Evolutionary conservation across 2,797 vertebrate genomes (phyloP).

Genomic region (Apogon talboti): DNA sequence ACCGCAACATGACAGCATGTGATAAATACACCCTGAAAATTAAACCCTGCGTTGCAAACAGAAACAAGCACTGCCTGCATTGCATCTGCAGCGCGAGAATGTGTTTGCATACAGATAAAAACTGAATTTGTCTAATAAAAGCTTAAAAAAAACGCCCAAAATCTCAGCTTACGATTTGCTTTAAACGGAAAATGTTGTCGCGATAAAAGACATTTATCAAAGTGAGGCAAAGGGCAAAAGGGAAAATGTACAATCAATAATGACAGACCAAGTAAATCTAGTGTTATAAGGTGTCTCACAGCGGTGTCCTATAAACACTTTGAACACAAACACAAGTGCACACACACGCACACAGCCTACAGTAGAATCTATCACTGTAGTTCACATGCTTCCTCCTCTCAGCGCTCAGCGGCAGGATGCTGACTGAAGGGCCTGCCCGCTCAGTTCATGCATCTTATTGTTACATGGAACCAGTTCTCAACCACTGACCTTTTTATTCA

Average conservation of each 20-base stretch:
- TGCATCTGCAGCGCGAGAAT: slow-evolving; percentile 44
- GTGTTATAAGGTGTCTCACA: slow-evolving; percentile 66
- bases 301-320: slow-evolving; percentile 42
- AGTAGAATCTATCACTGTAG: slow-evolving; percentile 46
- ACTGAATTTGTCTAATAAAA: slow-evolving; percentile 59
- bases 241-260: slow-evolving; percentile 65
- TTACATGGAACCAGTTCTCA: slow-evolving; percentile 74
- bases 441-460: slow-evolving; percentile 75
- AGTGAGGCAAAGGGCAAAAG: slow-evolving; percentile 65
- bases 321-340: slow-evolving; percentile 9
- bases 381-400: slow-evolving; percentile 53
- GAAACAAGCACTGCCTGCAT: slow-evolving; percentile 34
- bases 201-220: slow-evolving; percentile 71
- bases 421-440: slow-evolving; percentile 70
- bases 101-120: slow-evolving; percentile 38
- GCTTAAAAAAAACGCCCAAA: slow-evolving; percentile 31
- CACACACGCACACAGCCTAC: slow-evolving; percentile 30
- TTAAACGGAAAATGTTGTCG: slow-evolving; percentile 44
- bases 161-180: slow-evolving; percentile 41
- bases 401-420: slow-evolving; percentile 53
- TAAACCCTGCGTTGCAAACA: slow-evolving; percentile 72
- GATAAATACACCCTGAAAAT: slow-evolving; percentile 79
- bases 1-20: slow-evolving; percentile 76
- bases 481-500: slow-evolving; percentile 80
- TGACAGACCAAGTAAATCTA: slow-evolving; percentile 66